phyloP scores from a whole-genome alignment of 2,113 vertebrate genomes.

The Herpetotheres cachinnans region DNA sequence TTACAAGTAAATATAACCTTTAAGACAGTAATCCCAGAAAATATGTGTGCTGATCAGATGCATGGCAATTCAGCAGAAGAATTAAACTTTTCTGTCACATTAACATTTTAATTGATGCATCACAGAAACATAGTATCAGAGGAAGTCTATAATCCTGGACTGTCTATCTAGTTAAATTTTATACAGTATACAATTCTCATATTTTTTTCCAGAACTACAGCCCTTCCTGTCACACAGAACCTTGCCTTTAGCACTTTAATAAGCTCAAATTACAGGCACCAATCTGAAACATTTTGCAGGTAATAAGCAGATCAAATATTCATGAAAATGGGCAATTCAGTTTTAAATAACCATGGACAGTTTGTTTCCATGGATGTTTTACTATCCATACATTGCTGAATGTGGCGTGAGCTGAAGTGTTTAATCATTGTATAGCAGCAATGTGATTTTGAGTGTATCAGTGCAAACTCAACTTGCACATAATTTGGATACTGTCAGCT shows the following conservation, averaged over 20 bases:
- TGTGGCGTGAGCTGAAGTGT: not conserved
- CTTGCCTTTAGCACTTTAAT: not conserved
- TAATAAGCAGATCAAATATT: constrained; percentile 51
- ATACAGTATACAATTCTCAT: not conserved
- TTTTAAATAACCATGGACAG: constrained; percentile 19
- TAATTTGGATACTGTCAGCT: not conserved
- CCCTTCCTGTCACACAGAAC: not conserved
- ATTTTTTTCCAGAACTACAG: not conserved
- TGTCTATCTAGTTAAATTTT: not conserved
- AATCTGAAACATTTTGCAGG: constrained; percentile 12
- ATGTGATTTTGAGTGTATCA: not conserved
- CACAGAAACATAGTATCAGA: not conserved
- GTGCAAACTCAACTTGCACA: not conserved
- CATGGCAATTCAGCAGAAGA: not conserved
- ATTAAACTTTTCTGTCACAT: not conserved
- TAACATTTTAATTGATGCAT: not conserved
- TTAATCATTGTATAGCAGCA: not conserved
- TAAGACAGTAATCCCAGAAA: not conserved
- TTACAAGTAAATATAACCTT: not conserved
- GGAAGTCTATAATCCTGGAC: not conserved
- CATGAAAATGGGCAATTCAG: constrained; percentile 26
- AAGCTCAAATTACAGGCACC: constrained; percentile 1
- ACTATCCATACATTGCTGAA: not conserved
- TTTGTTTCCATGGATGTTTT: constrained; percentile 21
- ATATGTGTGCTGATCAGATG: not conserved